phyloP scores from a whole-genome alignment of 2,113 vertebrate species.

The Datnioides undecimradiatus region DNA sequence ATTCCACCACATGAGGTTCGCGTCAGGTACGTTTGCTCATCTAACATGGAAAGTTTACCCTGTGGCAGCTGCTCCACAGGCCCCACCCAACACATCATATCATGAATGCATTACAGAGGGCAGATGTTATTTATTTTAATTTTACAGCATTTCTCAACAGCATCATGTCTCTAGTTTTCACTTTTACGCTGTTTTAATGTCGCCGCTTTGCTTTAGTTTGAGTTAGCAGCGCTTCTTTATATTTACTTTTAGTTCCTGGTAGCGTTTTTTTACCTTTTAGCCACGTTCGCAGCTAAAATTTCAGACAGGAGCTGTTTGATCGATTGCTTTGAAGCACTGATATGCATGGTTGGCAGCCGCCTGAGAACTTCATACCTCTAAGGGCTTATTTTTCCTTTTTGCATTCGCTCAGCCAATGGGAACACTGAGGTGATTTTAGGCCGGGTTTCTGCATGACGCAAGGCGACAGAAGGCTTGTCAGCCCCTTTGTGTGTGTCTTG shows the following conservation, averaged over 20 bases:
- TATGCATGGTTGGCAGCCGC: neutral
- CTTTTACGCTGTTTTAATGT: neutral
- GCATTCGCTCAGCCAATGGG: no score
- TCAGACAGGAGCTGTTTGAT: no score
- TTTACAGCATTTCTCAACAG: neutral
- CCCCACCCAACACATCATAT: neutral
- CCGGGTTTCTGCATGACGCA: no score
- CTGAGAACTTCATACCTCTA: no score
- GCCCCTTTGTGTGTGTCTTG: no score
- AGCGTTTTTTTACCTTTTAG: no score
- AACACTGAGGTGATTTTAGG: no score
- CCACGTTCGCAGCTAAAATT: no score
- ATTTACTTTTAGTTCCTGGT: neutral
- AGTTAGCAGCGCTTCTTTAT: neutral
- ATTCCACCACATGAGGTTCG: constrained; percentile 51
- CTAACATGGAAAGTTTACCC: constrained; percentile 20
- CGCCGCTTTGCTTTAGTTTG: neutral
- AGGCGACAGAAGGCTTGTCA: no score
- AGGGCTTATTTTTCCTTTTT: no score
- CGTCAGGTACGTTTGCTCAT: constrained; percentile 32
- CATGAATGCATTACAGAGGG: neutral
- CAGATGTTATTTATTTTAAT: neutral
- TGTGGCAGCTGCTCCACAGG: constrained; percentile 13
- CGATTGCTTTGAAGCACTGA: neutral
- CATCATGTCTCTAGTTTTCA: neutral